Base-by-base conservation (phyloP, 2,797 vertebrate genomes). In the Acanthurus leucopareius region DNA sequence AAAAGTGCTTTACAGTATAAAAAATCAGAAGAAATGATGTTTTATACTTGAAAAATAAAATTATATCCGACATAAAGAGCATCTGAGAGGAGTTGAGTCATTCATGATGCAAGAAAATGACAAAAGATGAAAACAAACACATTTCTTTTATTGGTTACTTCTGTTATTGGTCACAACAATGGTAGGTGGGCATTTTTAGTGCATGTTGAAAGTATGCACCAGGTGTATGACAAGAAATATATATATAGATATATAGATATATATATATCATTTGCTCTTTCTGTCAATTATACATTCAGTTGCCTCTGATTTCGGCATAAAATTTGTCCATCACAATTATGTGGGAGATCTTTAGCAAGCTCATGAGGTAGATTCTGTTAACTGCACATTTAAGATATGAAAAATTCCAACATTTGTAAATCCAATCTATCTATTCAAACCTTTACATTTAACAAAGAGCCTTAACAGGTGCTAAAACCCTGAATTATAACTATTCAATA, bases 331-430 rank as follows among this genome's bases (percentile, higher is more conserved):
- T 71, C 10, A 40, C 15, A 22, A 64, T 70, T 38, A 49, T 53
- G 68, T 45, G 48, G 68, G 65, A 65, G 58, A 77, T 74, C 54
- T 60, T 81, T 73, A 79, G 40, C 72, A 78, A 38, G 53, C 28
- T 69, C 35, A 67, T 90, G 93, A 94, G 93, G 94, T 93, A 93
- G 92, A 90, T 88, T 86, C 42, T 89, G 82, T 87, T 78, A 72
- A 77, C 59, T 75, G 75, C 56, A 80, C 73, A 78, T 71, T 76
- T 73, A 75, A 75, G 62, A 74, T 72, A 84, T 53, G 38, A 79
- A 72, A 80, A 57, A 60, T 63, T 48, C 44, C 54, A 68, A 78
- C 53, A 57, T 63, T 68, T 83, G 32, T 32, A 74, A 62, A 76
- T 78, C 70, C 40, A 73, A 64, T 84, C 68, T 58, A 62, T 68